These are phyloP conservation scores for Drosophila merina DNA, from an alignment of 2,888 invertebrate genomes.

Conservation along the genomic window DNA sequence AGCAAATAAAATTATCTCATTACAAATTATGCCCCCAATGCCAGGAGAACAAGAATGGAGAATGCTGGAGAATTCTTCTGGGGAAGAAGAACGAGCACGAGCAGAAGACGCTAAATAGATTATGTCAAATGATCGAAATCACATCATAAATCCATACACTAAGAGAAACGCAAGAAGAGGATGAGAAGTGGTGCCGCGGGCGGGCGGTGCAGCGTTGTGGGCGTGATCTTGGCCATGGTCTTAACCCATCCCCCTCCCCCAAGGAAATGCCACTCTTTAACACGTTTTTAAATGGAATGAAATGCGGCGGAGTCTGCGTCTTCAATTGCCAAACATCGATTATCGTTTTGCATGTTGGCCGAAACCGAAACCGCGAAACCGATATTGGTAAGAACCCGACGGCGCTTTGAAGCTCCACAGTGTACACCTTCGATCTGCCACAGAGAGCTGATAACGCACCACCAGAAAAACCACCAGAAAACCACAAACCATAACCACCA, in stretches of 20 bases:
- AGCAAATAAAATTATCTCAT: conserved; percentile 82
- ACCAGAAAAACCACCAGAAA: conserved; percentile 11
- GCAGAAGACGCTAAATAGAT: conserved; percentile 81
- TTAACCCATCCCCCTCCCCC: neutral
- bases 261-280: conserved; percentile 57
- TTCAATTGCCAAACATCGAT: conserved; percentile 59
- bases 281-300: conserved; percentile 76
- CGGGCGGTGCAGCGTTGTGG: conserved; percentile 63
- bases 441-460: conserved; percentile 62
- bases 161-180: conserved; percentile 2
- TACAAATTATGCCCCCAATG: conserved; percentile 75
- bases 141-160: conserved; percentile 81
- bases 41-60: conserved; percentile 7
- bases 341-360: conserved; percentile 74
- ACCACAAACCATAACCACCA: conserved; percentile 14
- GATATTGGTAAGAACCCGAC: conserved; percentile 46
- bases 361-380: conserved; percentile 32
- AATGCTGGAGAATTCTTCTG: conserved; percentile 3
- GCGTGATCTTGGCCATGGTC: conserved; percentile 51
- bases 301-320: conserved; percentile 24
- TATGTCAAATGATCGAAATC: conserved; percentile 83
- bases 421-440: conserved; percentile 28
- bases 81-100: conserved; percentile 32
- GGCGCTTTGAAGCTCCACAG: conserved; percentile 70
- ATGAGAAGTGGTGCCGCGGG: conserved; percentile 55